These are phyloP conservation scores for Kryphioiulus occultus DNA, from an alignment of 2,888 invertebrate genomes.

Conservation along the genomic window DNA sequence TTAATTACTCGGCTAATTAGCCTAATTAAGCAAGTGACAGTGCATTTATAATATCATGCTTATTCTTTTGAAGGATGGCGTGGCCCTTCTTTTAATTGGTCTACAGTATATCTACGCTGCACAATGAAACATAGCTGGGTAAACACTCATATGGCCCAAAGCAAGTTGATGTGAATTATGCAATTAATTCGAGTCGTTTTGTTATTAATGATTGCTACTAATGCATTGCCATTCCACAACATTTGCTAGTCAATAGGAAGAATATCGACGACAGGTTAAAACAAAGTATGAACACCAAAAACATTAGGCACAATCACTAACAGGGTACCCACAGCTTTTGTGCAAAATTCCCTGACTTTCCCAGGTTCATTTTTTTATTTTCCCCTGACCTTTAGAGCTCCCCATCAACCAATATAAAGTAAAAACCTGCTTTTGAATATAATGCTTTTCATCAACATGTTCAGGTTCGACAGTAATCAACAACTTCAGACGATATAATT, in stretches of 20 bases:
- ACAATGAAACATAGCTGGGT: not conserved
- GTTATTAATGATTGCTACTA: not conserved
- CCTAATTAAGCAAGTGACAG: constrained; percentile 11
- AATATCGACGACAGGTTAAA: not conserved
- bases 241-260: not conserved
- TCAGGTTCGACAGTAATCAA: no score
- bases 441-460: no score
- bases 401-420: no score
- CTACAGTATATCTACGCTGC: not conserved
- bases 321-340: no score
- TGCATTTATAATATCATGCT: constrained; percentile 20
- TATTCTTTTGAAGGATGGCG: not conserved
- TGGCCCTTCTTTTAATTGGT: not conserved
- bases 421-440: no score
- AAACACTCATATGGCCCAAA: not conserved
- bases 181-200: not conserved
- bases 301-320: no score
- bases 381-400: no score
- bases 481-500: no score
- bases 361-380: no score
- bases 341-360: no score
- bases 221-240: not conserved
- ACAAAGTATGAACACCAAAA: no score
- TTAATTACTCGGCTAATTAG: not conserved
- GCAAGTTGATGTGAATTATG: not conserved